Evolutionary conservation across 2,888 invertebrate genomes (phyloP).

Genomic region (Leucozona laternaria): DNA sequence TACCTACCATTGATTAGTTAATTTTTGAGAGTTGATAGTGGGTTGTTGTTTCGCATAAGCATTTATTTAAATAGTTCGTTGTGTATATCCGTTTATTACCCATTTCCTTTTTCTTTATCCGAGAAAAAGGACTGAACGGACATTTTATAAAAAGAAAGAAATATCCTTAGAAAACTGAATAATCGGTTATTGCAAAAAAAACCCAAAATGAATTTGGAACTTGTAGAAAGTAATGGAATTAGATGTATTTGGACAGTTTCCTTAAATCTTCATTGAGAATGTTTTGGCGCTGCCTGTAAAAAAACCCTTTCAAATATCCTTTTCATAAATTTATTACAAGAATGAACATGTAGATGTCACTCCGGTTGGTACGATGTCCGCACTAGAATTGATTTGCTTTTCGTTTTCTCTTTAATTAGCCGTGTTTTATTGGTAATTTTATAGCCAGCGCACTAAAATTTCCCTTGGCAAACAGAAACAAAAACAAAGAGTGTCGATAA

Average conservation of each 20-base stretch:
- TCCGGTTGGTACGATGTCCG: neutral
- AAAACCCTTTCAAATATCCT: neutral
- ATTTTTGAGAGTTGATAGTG: too few relatives aligned
- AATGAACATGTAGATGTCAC: slow-evolving; percentile 13
- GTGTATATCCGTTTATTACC: neutral
- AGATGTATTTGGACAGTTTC: neutral
- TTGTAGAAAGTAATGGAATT: neutral
- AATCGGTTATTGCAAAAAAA: neutral
- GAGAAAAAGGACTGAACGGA: neutral
- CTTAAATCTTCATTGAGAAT: neutral
- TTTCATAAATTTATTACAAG: neutral
- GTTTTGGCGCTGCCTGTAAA: neutral
- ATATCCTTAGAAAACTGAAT: neutral
- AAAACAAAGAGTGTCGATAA: too few relatives aligned
- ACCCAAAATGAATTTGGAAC: slow-evolving; percentile 1
- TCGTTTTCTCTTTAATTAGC: neutral
- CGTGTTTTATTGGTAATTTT: too few relatives aligned
- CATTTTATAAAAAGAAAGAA: neutral
- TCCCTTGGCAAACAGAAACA: too few relatives aligned
- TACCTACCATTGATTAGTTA: too few relatives aligned
- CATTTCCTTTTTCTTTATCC: neutral
- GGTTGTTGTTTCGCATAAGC: too few relatives aligned
- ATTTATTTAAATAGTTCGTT: too few relatives aligned
- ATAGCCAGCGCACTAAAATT: too few relatives aligned
- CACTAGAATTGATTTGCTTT: neutral